phyloP scores from a whole-genome alignment of 2,113 vertebrate genomes.

The Chaetura pelagica region DNA sequence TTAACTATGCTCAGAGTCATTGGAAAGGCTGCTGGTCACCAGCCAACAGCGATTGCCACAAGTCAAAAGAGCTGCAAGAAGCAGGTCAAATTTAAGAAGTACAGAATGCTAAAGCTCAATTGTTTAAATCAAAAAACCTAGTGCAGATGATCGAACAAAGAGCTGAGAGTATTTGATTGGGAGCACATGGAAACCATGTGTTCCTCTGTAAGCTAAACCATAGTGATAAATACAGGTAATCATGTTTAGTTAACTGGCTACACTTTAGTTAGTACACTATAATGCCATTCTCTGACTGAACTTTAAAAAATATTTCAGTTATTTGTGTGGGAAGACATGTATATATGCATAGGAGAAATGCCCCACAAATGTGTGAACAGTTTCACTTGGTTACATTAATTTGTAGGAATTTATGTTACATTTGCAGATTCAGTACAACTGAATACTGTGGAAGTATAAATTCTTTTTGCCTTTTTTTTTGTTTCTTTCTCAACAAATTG shows the following conservation, averaged over 20 bases:
- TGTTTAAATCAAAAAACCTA: slow-evolving; percentile 71
- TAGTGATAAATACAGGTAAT: slow-evolving; percentile 46
- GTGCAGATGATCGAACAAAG: slow-evolving; percentile 70
- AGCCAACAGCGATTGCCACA: slow-evolving; percentile 38
- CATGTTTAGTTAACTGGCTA: background rate
- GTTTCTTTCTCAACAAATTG: background rate
- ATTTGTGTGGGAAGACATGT: background rate
- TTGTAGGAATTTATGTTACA: too few species aligned
- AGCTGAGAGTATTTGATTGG: slow-evolving; percentile 68
- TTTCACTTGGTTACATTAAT: background rate
- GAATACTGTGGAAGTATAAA: background rate
- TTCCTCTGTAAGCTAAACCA: slow-evolving; percentile 56
- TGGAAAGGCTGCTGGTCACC: slow-evolving; percentile 13
- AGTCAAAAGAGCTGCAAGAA: slow-evolving; percentile 49
- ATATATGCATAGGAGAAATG: background rate
- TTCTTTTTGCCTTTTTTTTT: background rate
- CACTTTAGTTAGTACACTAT: background rate
- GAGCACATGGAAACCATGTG: slow-evolving; percentile 72
- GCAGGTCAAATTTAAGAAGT: slow-evolving; percentile 65
- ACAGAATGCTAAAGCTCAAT: slow-evolving; percentile 60
- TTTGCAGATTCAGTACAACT: background rate
- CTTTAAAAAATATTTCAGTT: background rate
- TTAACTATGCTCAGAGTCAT: background rate
- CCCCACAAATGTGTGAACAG: background rate
- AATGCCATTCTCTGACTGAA: background rate